Evolutionary conservation across 2,797 vertebrate genomes (phyloP).

Genomic region (Schizopygopsis malacanthus): DNA sequence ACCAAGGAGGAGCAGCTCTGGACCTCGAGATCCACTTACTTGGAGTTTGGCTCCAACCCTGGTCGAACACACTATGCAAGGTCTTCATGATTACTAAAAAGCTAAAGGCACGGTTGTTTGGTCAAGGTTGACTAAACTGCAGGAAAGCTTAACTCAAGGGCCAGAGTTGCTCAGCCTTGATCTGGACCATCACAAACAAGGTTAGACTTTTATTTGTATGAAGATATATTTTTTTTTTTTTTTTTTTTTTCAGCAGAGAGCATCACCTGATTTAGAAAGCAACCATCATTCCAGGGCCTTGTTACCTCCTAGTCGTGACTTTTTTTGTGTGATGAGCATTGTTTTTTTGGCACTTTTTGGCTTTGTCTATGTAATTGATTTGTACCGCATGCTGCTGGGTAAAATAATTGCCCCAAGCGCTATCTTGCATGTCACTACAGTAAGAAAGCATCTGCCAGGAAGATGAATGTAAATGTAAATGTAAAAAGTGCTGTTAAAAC

Average conservation of each 20-base stretch:
- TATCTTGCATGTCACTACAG: constrained; percentile 19
- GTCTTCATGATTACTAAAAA: background rate
- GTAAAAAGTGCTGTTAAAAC: constrained; percentile 38
- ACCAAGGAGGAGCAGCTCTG: no score
- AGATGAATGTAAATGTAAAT: constrained; percentile 41
- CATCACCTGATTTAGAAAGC: background rate
- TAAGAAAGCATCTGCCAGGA: constrained; percentile 13
- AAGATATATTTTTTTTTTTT: background rate
- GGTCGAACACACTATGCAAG: background rate
- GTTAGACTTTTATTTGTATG: background rate
- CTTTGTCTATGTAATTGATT: constrained; percentile 18
- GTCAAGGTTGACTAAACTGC: background rate
- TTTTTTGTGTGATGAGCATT: background rate
- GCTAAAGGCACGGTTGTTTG: background rate
- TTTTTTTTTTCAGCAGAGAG: background rate
- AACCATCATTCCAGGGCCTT: background rate
- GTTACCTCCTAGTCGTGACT: background rate
- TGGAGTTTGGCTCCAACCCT: no score
- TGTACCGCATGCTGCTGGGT: background rate
- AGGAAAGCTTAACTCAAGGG: background rate
- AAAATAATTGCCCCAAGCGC: constrained; percentile 16
- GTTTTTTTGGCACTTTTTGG: background rate
- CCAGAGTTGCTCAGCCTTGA: background rate
- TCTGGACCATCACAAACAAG: background rate
- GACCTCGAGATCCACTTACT: no score